Evolutionary conservation across 2,113 vertebrate species (phyloP), one percentile per base, ranked within the genome.

Genomic region (Trichechus manatus): DNA sequence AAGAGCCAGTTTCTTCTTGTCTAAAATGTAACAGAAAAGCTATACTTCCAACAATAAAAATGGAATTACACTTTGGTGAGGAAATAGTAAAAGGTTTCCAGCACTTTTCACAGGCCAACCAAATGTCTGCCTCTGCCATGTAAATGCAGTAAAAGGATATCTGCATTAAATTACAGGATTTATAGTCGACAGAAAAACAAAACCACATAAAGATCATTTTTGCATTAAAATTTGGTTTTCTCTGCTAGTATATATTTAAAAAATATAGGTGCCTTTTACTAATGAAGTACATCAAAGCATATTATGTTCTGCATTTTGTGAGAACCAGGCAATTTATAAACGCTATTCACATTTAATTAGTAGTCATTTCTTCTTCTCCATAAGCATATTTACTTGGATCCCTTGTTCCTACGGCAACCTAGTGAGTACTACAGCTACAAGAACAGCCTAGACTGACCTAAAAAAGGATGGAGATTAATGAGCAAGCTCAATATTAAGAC

Each of bases 381-480:
- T 98, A 99, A 99, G 99, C 99, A 97, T 99, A 99, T 99, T 99
- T 99, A 99, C 99, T 99, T 97, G 98, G 98, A 98, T 98, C 98
- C 98, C 97, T 98, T 94, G 99, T 99, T 99, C 98, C 99, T 99
- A 99, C 99, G 99, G 99, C 99, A 99, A 99, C 99, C 98, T 98
- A 97, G 98, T 96, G 99, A 98, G 98, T 98, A 98, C 98, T 98
- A 98, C 98, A 95, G 98, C 98, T 97, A 83, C 97, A 66, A 87
- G 98, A 98, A 64, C 97, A 97, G 98, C 97, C 98, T 97, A 96
- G 98, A 96, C 98, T 94, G 96, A 78, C 98, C 98, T 97, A 92
- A 97, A 91, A 98, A 97, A 98, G 97, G 98, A 98, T 96, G 97
- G 98, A 99, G 99, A 99, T 99, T 99, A 99, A 99, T 99, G 98